Conservation (phyloP, 2,797 vertebrate genomes). For the Menidia menidia region DNA sequence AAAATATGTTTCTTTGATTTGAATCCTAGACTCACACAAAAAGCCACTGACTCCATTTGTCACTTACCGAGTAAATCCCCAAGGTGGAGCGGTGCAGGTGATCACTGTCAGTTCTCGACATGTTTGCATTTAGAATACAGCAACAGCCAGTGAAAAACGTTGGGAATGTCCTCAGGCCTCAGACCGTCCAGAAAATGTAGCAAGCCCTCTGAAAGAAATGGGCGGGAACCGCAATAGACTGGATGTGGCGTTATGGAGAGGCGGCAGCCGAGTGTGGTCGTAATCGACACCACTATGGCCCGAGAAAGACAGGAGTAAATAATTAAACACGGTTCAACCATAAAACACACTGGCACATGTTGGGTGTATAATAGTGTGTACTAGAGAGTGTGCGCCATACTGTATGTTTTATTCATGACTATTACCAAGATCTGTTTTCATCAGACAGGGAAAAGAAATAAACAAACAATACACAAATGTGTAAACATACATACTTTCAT, state of each 20-base stretch:
- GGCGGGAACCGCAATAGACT: conserved; percentile 13
- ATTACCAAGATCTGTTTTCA: conserved; percentile 16
- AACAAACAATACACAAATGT: not conserved
- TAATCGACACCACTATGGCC: conserved; percentile 62
- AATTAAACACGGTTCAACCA: conserved; percentile 86
- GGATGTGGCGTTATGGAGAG: conserved; percentile 26
- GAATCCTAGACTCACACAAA: not conserved
- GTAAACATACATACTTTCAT: not conserved
- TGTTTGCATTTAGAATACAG: conserved; percentile 56
- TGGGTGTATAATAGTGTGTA: conserved; percentile 17
- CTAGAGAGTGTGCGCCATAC: not conserved
- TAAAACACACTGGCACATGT: conserved; percentile 76
- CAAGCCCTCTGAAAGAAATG: not conserved
- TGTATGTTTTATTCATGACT: conserved; percentile 44
- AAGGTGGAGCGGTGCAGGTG: conserved; percentile 82
- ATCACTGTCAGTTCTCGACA: conserved; percentile 74
- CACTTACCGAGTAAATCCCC: conserved; percentile 81
- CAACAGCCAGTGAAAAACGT: conserved; percentile 23
- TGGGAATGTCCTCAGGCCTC: conserved; percentile 7
- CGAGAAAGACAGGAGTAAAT: conserved; percentile 77
- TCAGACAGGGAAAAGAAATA: not conserved
- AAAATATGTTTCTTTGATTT: conserved; percentile 18
- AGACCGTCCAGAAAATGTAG: conserved; percentile 34
- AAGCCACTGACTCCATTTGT: not conserved
- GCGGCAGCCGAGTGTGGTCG: conserved; percentile 38